Percentiles rank a stretch among this genome's conserved stretches.
phyloP scores from a whole-genome alignment of 2,888 invertebrate genomes.

The Nemoura dubitans region DNA sequence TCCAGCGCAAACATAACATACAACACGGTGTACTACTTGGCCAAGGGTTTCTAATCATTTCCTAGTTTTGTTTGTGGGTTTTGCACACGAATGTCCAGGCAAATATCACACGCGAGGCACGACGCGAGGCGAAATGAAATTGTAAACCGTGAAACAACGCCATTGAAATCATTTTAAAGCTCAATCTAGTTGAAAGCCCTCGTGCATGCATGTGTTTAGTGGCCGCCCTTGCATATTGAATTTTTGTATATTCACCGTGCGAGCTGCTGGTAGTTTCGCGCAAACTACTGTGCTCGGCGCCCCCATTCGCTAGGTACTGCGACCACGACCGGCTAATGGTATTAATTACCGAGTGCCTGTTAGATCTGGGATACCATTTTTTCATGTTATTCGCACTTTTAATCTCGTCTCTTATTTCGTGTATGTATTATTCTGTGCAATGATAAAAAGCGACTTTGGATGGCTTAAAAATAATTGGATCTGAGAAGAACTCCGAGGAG shows the following conservation, averaged over 20 bases:
- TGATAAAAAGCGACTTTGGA: not conserved
- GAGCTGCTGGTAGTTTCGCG: not conserved
- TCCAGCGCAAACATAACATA: no score
- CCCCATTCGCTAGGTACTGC: not conserved
- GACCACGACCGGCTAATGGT: not conserved
- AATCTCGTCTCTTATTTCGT: not conserved
- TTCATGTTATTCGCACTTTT: not conserved
- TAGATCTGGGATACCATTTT: not conserved
- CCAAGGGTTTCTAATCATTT: not conserved
- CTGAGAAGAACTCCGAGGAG: not conserved
- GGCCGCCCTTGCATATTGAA: conserved; percentile 7
- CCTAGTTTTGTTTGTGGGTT: not conserved
- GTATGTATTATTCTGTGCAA: not conserved
- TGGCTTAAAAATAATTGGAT: not conserved
- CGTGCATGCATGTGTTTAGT: conserved; percentile 7
- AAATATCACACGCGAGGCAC: not conserved
- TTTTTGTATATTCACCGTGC: not conserved
- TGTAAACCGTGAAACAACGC: not conserved
- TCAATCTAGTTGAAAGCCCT: not conserved
- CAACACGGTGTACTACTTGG: not conserved
- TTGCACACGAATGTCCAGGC: not conserved
- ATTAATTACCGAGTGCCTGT: not conserved
- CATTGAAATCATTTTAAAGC: conserved; percentile 5
- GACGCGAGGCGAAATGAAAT: not conserved
- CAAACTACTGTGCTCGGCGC: not conserved